Base-by-base conservation (phyloP, 1,140 invertebrate species). In the Odontomachus brunneus region DNA sequence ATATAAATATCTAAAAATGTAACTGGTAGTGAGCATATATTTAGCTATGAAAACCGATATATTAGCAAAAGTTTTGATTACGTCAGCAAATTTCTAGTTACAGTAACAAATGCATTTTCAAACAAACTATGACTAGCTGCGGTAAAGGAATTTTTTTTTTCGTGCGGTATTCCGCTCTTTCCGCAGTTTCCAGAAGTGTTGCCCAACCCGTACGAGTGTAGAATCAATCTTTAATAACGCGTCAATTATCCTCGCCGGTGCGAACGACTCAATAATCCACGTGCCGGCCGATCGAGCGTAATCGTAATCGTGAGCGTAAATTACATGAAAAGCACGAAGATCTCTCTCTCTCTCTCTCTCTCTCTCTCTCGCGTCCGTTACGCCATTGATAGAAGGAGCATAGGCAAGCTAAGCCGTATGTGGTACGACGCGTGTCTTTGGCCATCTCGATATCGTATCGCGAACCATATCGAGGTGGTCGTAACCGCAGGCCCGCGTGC, bases 401-500 rank as follows among this genome's bases (percentile, higher is more conserved):
- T 87, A 82, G 62, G 71, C 63, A 90, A 81, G 74, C 62, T 7
- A 9, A 72, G 73, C 84, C 80, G 74, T 80, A 75, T 71, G 75
- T 90, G 72, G 72, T 74, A 63, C 9, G 74, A 84, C 82, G 84
- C 82, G 74, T 86, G 86, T 88, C 83, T 87, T 84, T 85, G 88
- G 73, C 73, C 86, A 88, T 88, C 83, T 88, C 66, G 78, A 88
- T 88, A 88, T 88, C 87, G 55, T 88, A 88, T 85, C 85, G 66
- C 66, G 76, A 62, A 48, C 76, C 72, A 78, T 85, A 88, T 88
- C 83, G 86, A 88, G 78, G 78, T 88, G 83, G 73, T 57, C 82
- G 75, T 44, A 71, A 87, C 72, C 86, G 63, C 86, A 88, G 76
- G 57, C 71, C 72, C 85, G 85, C 85, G 85, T 87, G 82, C 72